A percentile compares a stretch with the other conserved stretches of the same genome.
Evolutionary conservation across 2,113 vertebrate species (phyloP).

Genomic region (Lanius collurio): DNA sequence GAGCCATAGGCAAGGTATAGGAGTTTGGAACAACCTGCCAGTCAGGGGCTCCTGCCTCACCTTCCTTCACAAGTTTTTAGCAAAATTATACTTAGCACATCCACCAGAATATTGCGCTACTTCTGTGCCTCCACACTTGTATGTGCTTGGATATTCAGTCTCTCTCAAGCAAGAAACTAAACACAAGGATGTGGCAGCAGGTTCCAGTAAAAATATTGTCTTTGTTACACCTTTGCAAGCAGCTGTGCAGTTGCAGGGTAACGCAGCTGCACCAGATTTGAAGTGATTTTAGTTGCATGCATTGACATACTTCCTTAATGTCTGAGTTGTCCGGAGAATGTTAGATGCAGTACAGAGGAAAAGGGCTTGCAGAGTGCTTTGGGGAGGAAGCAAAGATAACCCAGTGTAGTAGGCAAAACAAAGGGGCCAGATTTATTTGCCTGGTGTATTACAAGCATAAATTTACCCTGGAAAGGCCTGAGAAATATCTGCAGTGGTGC

Average conservation of each 20-base stretch:
- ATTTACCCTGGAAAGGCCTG: background rate
- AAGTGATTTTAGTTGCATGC: background rate
- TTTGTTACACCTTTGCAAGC: background rate
- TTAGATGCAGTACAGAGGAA: background rate
- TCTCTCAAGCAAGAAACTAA: background rate
- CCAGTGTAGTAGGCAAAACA: background rate
- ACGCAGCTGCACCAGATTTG: background rate
- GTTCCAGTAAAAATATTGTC: background rate
- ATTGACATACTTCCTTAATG: background rate
- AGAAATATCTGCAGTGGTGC: background rate
- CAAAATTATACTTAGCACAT: background rate
- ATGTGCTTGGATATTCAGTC: background rate
- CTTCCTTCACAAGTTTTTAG: background rate
- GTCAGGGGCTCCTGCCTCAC: background rate
- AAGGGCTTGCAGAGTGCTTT: background rate
- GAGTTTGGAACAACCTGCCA: background rate
- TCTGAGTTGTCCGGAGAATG: background rate
- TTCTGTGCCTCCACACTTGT: accelerated
- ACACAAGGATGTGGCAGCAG: background rate
- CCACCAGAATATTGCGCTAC: background rate
- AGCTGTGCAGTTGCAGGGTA: background rate
- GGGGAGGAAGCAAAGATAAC: background rate
- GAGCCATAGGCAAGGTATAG: background rate
- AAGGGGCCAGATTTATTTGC: background rate
- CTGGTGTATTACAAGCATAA: accelerated